Conservation (phyloP, 2,113 vertebrate genomes). For the Tetrao urogallus region DNA sequence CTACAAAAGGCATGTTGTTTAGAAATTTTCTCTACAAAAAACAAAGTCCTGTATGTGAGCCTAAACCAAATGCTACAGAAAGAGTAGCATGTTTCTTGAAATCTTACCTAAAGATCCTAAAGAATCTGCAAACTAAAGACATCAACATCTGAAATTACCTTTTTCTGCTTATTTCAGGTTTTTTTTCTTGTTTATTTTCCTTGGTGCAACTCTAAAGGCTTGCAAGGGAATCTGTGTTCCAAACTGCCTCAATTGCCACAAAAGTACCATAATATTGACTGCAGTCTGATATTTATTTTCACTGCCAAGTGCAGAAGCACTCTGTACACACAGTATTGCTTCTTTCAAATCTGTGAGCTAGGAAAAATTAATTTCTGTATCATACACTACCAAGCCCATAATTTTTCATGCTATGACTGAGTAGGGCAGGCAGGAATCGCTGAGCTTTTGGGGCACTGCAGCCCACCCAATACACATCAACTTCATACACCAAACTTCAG, state of each 20-base stretch:
- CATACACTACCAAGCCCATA: not conserved
- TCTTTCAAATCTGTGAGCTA: not conserved
- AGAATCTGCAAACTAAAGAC: not conserved
- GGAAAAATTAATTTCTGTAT: not conserved
- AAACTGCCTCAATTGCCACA: not conserved
- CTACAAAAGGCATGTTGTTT: not conserved
- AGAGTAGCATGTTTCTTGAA: not conserved
- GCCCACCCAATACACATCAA: not conserved
- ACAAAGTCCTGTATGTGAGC: not conserved
- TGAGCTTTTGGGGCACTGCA: rapidly evolving
- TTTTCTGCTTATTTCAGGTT: not conserved
- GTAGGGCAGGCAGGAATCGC: not conserved
- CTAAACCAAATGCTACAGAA: not conserved
- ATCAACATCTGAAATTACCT: not conserved
- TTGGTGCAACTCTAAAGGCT: not conserved
- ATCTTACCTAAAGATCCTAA: not conserved
- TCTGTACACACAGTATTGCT: not conserved
- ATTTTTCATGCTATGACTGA: rapidly evolving
- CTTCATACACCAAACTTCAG: not conserved
- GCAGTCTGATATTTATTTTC: not conserved
- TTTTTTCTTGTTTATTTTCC: not conserved
- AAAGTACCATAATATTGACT: not conserved
- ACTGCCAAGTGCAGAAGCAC: not conserved
- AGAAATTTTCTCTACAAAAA: not conserved
- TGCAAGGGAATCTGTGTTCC: not conserved